Conservation (phyloP, 2,888 invertebrate species). For the Dichetophora obliterata region DNA sequence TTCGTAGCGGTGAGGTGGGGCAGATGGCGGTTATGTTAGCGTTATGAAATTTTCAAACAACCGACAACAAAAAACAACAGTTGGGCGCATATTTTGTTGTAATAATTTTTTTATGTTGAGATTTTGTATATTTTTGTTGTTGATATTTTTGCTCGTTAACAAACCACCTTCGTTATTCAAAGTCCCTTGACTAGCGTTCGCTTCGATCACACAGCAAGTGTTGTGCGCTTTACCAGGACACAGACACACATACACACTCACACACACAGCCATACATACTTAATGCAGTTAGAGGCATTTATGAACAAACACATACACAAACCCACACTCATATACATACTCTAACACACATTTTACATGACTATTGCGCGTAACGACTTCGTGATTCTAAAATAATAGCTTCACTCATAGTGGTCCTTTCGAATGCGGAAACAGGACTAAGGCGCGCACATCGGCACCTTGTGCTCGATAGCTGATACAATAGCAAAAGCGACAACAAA, state of each 20-base stretch:
- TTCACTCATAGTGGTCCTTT: slow-evolving; percentile 33
- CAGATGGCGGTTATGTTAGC: background rate
- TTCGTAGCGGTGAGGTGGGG: background rate
- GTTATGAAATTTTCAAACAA: slow-evolving; percentile 15
- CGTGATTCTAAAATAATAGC: slow-evolving; percentile 50
- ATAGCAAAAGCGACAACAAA: slow-evolving; percentile 6
- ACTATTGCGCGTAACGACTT: slow-evolving; percentile 48
- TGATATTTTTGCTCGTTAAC: slow-evolving; percentile 7
- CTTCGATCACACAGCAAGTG: slow-evolving; percentile 24
- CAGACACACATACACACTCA: slow-evolving; percentile 1
- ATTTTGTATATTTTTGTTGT: slow-evolving; percentile 9
- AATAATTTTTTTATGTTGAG: background rate
- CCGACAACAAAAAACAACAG: background rate
- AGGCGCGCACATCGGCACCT: slow-evolving; percentile 2
- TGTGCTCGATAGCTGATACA: slow-evolving; percentile 22
- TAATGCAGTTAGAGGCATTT: slow-evolving; percentile 21
- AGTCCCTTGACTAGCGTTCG: background rate
- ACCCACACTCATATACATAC: slow-evolving; percentile 7
- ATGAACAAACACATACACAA: slow-evolving; percentile 43
- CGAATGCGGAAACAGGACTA: background rate
- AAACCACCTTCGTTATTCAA: background rate
- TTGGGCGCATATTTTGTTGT: background rate
- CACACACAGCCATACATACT: slow-evolving; percentile 17
- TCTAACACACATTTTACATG: slow-evolving; percentile 1
- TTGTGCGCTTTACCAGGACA: slow-evolving; percentile 12